Base-by-base conservation (phyloP, 2,888 invertebrate species). In the Drosophila parthenogenetica region DNA sequence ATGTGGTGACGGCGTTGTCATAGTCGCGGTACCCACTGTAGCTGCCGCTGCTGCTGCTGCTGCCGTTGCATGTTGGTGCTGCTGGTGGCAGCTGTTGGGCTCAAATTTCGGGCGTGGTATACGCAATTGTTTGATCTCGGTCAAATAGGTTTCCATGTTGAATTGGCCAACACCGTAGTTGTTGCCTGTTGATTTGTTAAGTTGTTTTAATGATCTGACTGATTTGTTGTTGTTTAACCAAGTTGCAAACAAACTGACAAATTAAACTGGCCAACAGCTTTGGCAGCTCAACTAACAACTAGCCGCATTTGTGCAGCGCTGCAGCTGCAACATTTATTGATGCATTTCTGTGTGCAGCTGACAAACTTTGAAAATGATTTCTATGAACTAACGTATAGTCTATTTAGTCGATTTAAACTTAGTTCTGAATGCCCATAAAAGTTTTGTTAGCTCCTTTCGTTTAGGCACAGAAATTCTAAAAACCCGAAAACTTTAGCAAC, bases 71-170 rank as follows among this genome's bases (percentile, higher is more conserved):
- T 84, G 83, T 50, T 84, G 83, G 73, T 83, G 85, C 69, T 87
- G 88, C 74, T 84, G 83, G 45, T 86, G 88, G 80, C 83, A 84
- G 89, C 90, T 93, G 89, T 91, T 93, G 19, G 91, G 87, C 67
- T 90, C 93, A 90, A 97, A 96, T 93, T 97, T 97, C 5, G 97
- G 97, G 76, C 97, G 94, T 25, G 97, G 97, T 85, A 97, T 97
- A 82, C 96, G 94, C 72, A 97, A 95, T 79, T 96, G 94, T 92
- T 97, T 96, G 50, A 97, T 96, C 91, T 97, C 96, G 77, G 95
- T 95, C 88, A 97, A 92, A 96, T 97, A 97, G 81, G 96, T 95
- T 91, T 97, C 97, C 97, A 97, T 97, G 80, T 73, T 89, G 61
- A 11, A 39, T 45, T 45, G 8, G 60, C 46, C n/a, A 42, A 14